Base-by-base conservation (phyloP, 2,888 invertebrate species). In the Drosophila vallismaia region DNA sequence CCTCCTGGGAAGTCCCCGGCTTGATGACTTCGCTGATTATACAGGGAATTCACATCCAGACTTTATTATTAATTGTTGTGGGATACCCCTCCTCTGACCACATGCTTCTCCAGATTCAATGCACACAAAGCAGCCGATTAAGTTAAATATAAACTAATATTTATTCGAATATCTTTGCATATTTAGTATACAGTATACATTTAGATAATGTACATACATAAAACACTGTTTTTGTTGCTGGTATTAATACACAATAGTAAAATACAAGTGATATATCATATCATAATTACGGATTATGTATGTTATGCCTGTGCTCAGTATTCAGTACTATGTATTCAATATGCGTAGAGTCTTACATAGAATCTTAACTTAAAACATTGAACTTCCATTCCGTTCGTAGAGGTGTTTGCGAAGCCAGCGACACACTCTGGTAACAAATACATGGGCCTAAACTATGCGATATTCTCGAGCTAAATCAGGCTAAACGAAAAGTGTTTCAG, bases 101-200 rank as follows among this genome's bases (percentile, higher is more conserved):
- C 4, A 5, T 28, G 5, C 5, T 28, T 28, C 28, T 28, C 28
- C 4, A 28, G 28, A 28, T 28, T 19, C 19, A 19, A 19, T 19
- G 19, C 1, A 19, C 2, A 19, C 19, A 19, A 19, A 19, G 19
- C 19, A 1, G 19, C 2, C 19, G 19, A 19, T 31, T 44, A 40
- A 7, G 28, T 49, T 71, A 51, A 63, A 79, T 82, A 81, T 63
- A 74, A 87, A 81, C 88, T 88, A 86, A 71, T 74, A 70, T 88
- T 85, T 84, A 88, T 84, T 87, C 71, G 89, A 88, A 88, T 86
- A 88, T 85, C 68, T 74, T 74, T 86, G 82, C 72, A 82, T 79
- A 73, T 73, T 88, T 82, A 81, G 79, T 80, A 77, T 55, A 75
- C 68, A 83, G 62, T 67, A 62, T 59, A 70, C 79, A 84, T 75